Conservation (phyloP, 2,113 vertebrate genomes). For the Echinops telfairi region DNA sequence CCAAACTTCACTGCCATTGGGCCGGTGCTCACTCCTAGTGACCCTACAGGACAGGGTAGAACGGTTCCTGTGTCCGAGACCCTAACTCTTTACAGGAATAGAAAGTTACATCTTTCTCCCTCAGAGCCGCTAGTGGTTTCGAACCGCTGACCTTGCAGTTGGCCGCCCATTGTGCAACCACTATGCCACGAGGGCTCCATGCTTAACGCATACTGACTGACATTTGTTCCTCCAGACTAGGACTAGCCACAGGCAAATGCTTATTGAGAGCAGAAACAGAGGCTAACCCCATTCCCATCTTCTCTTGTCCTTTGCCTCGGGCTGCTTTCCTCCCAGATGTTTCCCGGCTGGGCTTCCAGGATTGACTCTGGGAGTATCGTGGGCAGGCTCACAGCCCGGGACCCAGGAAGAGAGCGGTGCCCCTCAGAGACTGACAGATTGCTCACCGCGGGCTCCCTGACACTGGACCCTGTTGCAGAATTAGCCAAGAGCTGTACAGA, state of each 20-base stretch:
- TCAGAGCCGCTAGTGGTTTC: no score
- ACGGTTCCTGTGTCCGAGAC: no score
- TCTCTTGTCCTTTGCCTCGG: not conserved
- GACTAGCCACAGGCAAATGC: not conserved
- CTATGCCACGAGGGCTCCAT: no score
- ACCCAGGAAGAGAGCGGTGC: not conserved
- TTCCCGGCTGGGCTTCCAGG: constrained; percentile 19
- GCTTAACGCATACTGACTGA: not conserved
- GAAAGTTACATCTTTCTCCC: no score
- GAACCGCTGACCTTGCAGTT: no score
- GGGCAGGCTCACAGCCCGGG: not conserved
- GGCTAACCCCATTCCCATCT: not conserved
- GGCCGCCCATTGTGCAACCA: no score
- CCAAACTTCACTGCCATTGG: no score
- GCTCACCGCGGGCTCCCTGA: not conserved
- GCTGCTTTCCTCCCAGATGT: not conserved
- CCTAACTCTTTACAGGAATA: no score
- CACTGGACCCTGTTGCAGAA: not conserved
- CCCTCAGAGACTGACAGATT: no score
- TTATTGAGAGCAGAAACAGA: constrained; percentile 46
- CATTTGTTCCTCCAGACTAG: not conserved
- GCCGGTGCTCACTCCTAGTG: no score
- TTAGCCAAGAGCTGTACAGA: not conserved
- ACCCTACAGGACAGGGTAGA: no score
- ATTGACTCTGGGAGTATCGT: not conserved